A percentile compares a stretch with the other conserved stretches of the same genome.
Conservation (phyloP, 2,888 invertebrate genomes). For the Agrenia bidenticulata region DNA sequence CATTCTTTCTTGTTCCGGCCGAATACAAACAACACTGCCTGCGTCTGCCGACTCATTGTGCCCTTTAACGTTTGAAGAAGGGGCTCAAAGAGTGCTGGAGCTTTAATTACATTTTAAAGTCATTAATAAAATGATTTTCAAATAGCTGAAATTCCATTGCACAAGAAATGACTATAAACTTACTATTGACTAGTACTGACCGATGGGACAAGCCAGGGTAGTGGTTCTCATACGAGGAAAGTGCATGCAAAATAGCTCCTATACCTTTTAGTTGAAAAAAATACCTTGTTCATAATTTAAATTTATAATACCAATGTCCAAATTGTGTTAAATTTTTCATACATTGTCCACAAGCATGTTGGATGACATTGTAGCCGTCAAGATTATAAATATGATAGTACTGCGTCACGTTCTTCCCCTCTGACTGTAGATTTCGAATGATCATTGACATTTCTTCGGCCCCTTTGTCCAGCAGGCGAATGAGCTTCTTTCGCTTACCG, state of each 20-base stretch:
- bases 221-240: background rate
- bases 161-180: background rate
- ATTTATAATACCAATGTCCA: background rate
- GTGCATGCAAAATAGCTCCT: background rate
- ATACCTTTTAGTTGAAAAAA: background rate
- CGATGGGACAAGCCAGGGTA: background rate
- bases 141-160: background rate
- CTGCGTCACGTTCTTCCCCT: constrained; percentile 8
- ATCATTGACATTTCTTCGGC: background rate
- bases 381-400: constrained; percentile 10
- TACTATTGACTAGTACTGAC: background rate
- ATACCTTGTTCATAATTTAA: background rate
- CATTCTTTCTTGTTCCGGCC: background rate
- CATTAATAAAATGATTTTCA: background rate
- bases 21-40: background rate
- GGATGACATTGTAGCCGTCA: background rate
- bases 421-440: background rate
- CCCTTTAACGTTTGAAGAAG: background rate
- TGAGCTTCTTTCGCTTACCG: background rate
- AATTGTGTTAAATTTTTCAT: no score
- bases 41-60: background rate
- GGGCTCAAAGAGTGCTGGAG: background rate
- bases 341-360: constrained; percentile 4
- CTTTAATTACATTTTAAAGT: background rate
- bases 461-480: background rate